Percentiles rank a stretch among this genome's conserved stretches.
Conservation (phyloP, 2,888 invertebrate genomes). For the Gortyna flavago region DNA sequence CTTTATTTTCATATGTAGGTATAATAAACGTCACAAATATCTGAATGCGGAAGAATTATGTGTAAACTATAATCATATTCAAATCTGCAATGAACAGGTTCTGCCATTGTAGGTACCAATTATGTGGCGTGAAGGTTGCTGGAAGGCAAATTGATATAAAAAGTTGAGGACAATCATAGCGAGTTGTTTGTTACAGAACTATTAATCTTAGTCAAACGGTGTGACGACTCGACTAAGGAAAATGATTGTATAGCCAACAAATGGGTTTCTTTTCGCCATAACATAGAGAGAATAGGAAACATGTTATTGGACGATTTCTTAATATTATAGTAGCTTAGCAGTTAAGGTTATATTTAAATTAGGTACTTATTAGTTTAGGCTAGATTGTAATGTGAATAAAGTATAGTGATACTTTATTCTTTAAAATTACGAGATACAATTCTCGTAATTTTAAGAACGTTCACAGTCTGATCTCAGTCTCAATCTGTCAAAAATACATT, state of each 20-base stretch:
- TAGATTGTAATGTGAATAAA: background rate
- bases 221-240: background rate
- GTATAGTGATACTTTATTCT: too few relatives aligned
- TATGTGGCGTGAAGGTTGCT: conserved; percentile 31
- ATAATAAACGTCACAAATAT: background rate
- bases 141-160: conserved; percentile 31
- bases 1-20: too few relatives aligned
- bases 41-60: conserved; percentile 36
- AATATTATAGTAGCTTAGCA: background rate
- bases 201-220: background rate
- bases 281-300: background rate
- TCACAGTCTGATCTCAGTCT: too few relatives aligned
- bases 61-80: conserved; percentile 24
- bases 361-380: background rate
- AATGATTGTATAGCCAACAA: background rate
- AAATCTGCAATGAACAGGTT: conserved; percentile 29
- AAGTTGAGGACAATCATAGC: conserved; percentile 43
- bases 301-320: background rate
- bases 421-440: too few relatives aligned
- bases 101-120: conserved; percentile 23
- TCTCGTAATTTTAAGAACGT: too few relatives aligned
- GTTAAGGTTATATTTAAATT: background rate
- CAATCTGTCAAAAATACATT: too few relatives aligned
- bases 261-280: background rate
- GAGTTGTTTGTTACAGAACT: conserved; percentile 18